phyloP scores from a whole-genome alignment of 2,888 invertebrate genomes.

The Cheilosia vernalis region DNA sequence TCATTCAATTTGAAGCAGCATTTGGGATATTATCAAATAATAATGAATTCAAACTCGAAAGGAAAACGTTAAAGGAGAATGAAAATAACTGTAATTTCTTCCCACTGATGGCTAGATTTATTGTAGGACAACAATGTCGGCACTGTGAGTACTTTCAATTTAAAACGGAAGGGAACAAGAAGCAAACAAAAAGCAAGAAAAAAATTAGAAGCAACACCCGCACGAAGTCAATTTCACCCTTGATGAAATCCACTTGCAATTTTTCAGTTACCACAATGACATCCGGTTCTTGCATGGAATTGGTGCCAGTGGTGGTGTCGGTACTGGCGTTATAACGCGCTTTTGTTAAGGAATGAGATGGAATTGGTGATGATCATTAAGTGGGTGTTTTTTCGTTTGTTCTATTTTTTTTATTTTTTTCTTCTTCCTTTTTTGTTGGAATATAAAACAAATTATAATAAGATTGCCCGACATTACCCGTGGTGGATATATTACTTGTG shows the following conservation, averaged over 20 bases:
- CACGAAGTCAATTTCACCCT: constrained; percentile 75
- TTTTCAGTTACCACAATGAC: constrained; percentile 72
- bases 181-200: constrained; percentile 36
- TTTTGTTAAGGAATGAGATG: constrained; percentile 27
- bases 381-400: constrained; percentile 46
- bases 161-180: constrained; percentile 57
- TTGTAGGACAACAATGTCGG: constrained; percentile 53
- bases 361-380: constrained; percentile 64
- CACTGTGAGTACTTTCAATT: constrained; percentile 58
- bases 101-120: constrained; percentile 22
- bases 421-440: constrained; percentile 7
- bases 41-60: constrained; percentile 59
- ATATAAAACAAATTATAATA: constrained; percentile 65
- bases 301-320: constrained; percentile 7
- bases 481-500: constrained; percentile 42
- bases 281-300: constrained; percentile 43
- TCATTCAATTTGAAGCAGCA: constrained; percentile 62
- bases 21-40: constrained; percentile 62
- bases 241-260: constrained; percentile 75
- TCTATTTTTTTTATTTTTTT: constrained; percentile 29
- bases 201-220: constrained; percentile 73
- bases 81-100: constrained; percentile 63
- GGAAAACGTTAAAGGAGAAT: constrained; percentile 32
- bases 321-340: constrained; percentile 40
- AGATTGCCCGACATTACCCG: constrained; percentile 51